Evolutionary conservation across 2,888 invertebrate species (phyloP).

Genomic region (Hypercompe scribonia): DNA sequence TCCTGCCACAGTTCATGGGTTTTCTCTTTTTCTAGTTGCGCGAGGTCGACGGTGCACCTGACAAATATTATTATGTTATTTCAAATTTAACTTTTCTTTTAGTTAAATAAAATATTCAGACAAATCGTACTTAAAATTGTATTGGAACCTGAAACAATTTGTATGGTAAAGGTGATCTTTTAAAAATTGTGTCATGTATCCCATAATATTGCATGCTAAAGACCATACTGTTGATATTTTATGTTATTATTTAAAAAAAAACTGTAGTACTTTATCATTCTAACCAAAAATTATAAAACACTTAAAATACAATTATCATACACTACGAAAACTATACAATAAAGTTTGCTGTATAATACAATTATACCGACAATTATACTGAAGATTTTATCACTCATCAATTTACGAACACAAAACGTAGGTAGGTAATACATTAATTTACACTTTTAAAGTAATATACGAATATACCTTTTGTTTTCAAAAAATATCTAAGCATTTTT

Average conservation of each 20-base stretch:
- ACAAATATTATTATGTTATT: conserved; percentile 12
- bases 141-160: no score
- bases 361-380: background rate
- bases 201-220: background rate
- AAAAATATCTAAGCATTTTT: background rate
- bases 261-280: background rate
- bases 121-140: no score
- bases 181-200: no score
- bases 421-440: background rate
- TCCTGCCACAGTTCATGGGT: conserved; percentile 81
- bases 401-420: background rate
- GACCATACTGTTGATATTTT: background rate
- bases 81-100: background rate
- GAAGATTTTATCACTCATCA: background rate
- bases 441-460: background rate
- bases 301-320: background rate
- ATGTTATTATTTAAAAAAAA: background rate
- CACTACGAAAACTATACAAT: background rate
- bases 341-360: background rate
- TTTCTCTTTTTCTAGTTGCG: conserved; percentile 76
- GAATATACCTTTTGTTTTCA: background rate
- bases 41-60: conserved; percentile 78
- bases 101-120: background rate
- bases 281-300: background rate
- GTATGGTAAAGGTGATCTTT: no score